These are phyloP conservation scores for Atlantisia rogersi DNA, from an alignment of 2,113 vertebrate genomes.

Conservation along the genomic window DNA sequence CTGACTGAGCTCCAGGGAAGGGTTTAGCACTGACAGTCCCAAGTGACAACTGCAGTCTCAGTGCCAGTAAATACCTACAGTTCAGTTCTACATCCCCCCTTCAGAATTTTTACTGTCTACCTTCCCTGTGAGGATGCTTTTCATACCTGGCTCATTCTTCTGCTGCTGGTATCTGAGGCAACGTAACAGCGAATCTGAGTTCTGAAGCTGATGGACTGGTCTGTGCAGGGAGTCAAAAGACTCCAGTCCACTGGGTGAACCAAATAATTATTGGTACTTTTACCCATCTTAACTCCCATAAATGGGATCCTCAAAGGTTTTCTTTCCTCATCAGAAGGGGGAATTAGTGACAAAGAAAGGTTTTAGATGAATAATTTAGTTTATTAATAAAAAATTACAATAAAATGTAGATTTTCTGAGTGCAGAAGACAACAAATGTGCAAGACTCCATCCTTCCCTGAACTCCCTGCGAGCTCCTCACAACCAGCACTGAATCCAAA, in stretches of 20 bases:
- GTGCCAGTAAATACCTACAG: not conserved
- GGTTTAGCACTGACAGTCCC: not conserved
- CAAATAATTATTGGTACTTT: not conserved
- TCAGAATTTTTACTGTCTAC: not conserved
- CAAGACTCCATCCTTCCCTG: not conserved
- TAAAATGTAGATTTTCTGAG: not conserved
- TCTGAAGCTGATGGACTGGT: not conserved
- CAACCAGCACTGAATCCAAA: not conserved
- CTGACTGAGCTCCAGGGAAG: not conserved
- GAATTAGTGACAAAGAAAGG: not conserved
- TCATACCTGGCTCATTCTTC: not conserved
- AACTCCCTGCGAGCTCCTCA: not conserved
- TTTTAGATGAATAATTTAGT: not conserved
- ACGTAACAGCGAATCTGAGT: not conserved
- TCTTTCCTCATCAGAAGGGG: not conserved
- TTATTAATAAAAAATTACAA: not conserved
- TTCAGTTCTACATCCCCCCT: not conserved
- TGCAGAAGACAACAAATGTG: not conserved
- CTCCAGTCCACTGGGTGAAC: not conserved
- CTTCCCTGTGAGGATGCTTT: not conserved
- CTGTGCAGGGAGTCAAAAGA: not conserved
- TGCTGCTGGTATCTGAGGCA: not conserved
- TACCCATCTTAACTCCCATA: not conserved
- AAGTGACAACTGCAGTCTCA: not conserved
- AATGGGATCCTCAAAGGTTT: not conserved